phyloP scores from a whole-genome alignment of 2,797 vertebrate genomes.

The Falco cherrug region DNA sequence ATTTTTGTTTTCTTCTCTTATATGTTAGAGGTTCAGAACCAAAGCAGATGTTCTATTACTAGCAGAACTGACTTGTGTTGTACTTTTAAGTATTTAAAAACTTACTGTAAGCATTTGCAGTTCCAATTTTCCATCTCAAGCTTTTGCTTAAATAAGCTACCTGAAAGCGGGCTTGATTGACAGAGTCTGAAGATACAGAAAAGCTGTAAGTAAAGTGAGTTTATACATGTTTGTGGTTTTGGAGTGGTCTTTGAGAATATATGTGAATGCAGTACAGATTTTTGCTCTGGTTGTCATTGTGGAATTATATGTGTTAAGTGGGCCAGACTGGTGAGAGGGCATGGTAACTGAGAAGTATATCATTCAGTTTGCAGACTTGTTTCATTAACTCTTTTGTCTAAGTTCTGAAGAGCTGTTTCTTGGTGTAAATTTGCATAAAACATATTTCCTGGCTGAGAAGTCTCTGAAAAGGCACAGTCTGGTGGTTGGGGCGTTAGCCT shows the following conservation, averaged over 20 bases:
- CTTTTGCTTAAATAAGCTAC: not conserved
- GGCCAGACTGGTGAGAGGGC: not conserved
- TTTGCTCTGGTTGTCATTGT: not conserved
- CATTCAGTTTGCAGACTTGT: not conserved
- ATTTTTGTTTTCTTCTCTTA: not conserved
- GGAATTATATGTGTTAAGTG: not conserved
- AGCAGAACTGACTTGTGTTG: not conserved
- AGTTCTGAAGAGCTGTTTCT: not conserved
- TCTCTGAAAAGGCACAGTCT: not conserved
- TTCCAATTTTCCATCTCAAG: not conserved
- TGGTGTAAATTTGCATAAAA: conserved; percentile 18
- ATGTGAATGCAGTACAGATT: not conserved
- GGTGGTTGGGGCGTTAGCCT: not conserved
- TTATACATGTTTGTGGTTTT: not conserved
- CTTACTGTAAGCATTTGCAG: not conserved
- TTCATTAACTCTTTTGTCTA: not conserved
- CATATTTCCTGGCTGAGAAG: not conserved
- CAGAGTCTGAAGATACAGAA: not conserved
- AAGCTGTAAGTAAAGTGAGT: not conserved
- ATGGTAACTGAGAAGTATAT: not conserved
- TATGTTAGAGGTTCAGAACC: not conserved
- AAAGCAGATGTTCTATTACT: not conserved
- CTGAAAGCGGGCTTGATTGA: not conserved
- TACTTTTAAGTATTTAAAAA: not conserved
- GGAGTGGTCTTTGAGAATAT: not conserved